Conservation (phyloP, 2,113 vertebrate species). For the Pomatostomus ruficeps region DNA sequence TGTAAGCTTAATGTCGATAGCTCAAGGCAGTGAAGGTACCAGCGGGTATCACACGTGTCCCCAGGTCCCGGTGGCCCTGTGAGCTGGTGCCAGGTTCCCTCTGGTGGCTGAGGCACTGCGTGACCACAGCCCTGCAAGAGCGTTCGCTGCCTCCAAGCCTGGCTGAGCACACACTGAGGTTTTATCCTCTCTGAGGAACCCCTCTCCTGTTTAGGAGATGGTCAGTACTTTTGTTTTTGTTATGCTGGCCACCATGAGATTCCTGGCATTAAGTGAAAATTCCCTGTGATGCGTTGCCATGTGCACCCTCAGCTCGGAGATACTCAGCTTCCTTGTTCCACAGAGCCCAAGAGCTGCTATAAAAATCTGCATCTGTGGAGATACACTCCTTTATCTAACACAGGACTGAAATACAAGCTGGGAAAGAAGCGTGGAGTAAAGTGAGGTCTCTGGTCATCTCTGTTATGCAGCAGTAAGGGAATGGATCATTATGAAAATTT, state of each 20-base stretch:
- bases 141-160: neutral
- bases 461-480: neutral
- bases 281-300: rapidly evolving
- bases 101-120: neutral
- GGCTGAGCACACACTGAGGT: neutral
- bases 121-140: neutral
- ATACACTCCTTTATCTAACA: neutral
- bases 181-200: neutral
- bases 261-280: neutral
- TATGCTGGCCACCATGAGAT: neutral
- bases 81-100: conserved; percentile 26
- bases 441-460: neutral
- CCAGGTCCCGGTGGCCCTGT: neutral
- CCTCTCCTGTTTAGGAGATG: neutral
- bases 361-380: neutral
- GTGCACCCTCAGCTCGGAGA: neutral
- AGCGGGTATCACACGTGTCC: rapidly evolving
- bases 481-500: neutral
- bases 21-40: neutral
- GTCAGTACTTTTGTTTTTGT: neutral
- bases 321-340: neutral
- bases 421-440: neutral
- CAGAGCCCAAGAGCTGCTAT: neutral
- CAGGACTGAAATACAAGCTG: neutral
- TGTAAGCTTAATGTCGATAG: rapidly evolving